phyloP scores from a whole-genome alignment of 1,140 invertebrate species.

The Antheraea mylitta region DNA sequence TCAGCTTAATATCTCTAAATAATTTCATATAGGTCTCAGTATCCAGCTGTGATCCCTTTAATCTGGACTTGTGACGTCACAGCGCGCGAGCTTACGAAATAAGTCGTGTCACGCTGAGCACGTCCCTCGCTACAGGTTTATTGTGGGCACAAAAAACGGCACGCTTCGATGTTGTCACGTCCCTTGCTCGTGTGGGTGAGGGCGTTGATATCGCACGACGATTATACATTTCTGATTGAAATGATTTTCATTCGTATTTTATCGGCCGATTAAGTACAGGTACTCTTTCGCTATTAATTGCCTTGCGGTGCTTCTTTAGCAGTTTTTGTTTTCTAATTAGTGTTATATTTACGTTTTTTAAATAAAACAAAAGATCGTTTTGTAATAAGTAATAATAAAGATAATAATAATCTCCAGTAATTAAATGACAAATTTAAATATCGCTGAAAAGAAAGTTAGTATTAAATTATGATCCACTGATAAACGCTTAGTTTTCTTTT shows the following conservation, averaged over 20 bases:
- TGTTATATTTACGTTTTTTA: too few species aligned
- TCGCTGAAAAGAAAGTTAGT: too few species aligned
- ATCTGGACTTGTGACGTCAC: slow-evolving; percentile 22
- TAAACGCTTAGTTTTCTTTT: too few species aligned
- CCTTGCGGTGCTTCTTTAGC: too few species aligned
- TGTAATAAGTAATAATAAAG: too few species aligned
- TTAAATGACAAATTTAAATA: too few species aligned
- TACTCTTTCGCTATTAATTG: not conserved
- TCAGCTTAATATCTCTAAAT: not conserved
- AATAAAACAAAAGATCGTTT: too few species aligned
- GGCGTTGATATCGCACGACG: slow-evolving; percentile 38
- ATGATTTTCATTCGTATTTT: slow-evolving; percentile 31
- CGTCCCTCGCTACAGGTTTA: slow-evolving; percentile 7
- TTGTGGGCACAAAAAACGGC: slow-evolving; percentile 15
- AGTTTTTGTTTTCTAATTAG: not conserved
- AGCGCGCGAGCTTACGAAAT: not conserved
- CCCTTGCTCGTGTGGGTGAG: not conserved
- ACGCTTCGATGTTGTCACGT: slow-evolving; percentile 6
- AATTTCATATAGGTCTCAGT: slow-evolving; percentile 3
- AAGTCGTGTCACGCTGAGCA: slow-evolving; percentile 19
- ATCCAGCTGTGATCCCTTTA: slow-evolving; percentile 26
- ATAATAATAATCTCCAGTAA: too few species aligned
- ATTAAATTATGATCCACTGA: too few species aligned
- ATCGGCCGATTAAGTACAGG: slow-evolving; percentile 5
- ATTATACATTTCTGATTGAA: slow-evolving; percentile 48